Evolutionary conservation across 2,888 invertebrate species (phyloP), one percentile per base, ranked within the genome.

Genomic region (Drosophila austrosaltans): DNA sequence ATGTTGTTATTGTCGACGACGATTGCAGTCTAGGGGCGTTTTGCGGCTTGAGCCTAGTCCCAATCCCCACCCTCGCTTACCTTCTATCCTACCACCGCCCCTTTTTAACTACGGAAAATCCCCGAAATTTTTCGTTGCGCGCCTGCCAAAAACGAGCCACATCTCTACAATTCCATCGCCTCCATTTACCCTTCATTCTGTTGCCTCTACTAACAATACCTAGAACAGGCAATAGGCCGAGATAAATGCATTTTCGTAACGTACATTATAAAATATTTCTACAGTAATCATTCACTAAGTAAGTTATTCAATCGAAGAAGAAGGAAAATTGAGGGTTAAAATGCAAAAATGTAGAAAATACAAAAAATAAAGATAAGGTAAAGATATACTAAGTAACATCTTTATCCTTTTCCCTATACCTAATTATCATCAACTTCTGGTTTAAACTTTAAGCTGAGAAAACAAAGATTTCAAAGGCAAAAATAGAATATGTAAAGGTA

Each of bases 211-310:
- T 25, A 63, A 54, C 57, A 32, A 63, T 56, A 68, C 59, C 63
- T 22, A 57, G 44, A 40, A 66, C 66, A 62, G 65, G 69, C 69
- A 68, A 77, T 75, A 82, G 79, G 88, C 82, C 83, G 87, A 90
- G 83, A 82, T 89, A 90, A 89, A 89, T 87, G 85, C 85, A 85
- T 89, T 89, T 89, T 87, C 87, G 77, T 79, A 89, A 82, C 79
- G 78, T 73, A 66, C 72, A 62, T 68, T 76, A 89, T 86, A 81
- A 82, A 83, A 87, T 83, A 82, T 75, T 75, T 62, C 74, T 58
- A 67, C 69, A 75, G 75, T 76, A 10, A 30, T 1, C 2, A 44
- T 8, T 40, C 0, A 0, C 5, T 2, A 8, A 48, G 16, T 6
- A 32, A 42, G 0, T 30, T 12, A 12, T 30, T 30, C 4, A 30